Evolutionary conservation across 2,888 invertebrate genomes (phyloP).

Genomic region (Cheilosia vulpina): DNA sequence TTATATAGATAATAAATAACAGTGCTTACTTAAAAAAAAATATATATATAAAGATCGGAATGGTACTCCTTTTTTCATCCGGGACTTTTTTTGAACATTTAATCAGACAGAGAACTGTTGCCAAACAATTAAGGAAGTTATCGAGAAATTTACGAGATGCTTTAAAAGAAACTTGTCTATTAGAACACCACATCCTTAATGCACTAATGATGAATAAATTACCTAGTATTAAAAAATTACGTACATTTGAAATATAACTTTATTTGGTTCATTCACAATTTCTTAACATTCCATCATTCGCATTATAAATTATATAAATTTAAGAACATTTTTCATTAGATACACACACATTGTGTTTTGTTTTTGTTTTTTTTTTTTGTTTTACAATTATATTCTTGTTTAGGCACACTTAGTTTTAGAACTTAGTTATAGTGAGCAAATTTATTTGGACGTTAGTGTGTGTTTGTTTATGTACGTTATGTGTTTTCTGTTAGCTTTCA

Average conservation of each 20-base stretch:
- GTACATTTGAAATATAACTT: constrained; percentile 22
- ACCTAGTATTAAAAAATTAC: not conserved
- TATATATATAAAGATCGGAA: too few species aligned
- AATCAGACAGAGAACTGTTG: too few species aligned
- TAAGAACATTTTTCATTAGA: constrained; percentile 15
- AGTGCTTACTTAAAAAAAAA: too few species aligned
- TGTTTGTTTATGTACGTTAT: constrained; percentile 10
- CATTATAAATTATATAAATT: constrained; percentile 63
- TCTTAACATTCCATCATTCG: constrained; percentile 17
- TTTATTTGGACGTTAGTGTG: constrained; percentile 60
- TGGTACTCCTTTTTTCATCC: too few species aligned
- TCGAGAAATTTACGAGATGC: too few species aligned
- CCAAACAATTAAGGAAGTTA: too few species aligned
- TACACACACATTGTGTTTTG: constrained; percentile 6
- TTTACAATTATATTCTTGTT: constrained; percentile 9
- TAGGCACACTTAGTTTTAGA: constrained; percentile 67
- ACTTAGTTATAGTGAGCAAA: constrained; percentile 58
- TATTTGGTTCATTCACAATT: constrained; percentile 59
- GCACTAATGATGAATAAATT: not conserved
- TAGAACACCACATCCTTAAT: not conserved
- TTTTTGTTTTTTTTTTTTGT: constrained; percentile 2
- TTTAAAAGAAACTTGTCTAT: too few species aligned
- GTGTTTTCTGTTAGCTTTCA: constrained; percentile 1
- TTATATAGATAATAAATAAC: too few species aligned
- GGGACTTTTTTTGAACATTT: too few species aligned